These are phyloP conservation scores for Hippoglossus hippoglossus DNA, from an alignment of 2,797 vertebrate genomes.

Conservation along the genomic window DNA sequence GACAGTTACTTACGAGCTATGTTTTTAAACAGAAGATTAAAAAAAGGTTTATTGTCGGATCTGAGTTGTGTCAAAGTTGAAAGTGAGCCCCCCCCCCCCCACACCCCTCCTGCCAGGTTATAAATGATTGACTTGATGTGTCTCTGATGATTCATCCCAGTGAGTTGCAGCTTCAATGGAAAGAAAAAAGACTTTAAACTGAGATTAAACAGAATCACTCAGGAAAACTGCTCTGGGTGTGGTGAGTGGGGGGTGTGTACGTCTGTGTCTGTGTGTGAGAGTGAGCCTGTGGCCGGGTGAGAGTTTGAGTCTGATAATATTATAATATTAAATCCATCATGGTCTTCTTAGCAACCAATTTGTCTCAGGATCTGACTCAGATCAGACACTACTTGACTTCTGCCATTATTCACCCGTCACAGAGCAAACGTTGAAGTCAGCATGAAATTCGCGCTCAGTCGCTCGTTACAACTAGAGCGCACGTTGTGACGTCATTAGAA, in stretches of 20 bases:
- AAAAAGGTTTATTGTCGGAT: neutral
- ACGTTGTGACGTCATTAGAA: too few species aligned
- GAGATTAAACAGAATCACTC: constrained; percentile 73
- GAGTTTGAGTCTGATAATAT: constrained; percentile 34
- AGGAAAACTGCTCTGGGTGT: constrained; percentile 32
- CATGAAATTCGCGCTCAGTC: too few species aligned
- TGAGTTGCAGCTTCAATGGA: constrained; percentile 57
- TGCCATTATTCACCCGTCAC: neutral
- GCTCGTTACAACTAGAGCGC: too few species aligned
- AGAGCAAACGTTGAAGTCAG: neutral
- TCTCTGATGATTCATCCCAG: constrained; percentile 70
- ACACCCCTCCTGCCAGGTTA: constrained; percentile 19
- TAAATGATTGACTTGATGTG: constrained; percentile 66
- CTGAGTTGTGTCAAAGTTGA: neutral
- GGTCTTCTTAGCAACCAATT: constrained; percentile 28
- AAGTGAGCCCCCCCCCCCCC: neutral
- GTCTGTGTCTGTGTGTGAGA: neutral
- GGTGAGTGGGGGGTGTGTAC: too few species aligned
- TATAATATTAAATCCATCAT: constrained; percentile 46
- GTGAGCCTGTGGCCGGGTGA: constrained; percentile 3
- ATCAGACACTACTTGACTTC: neutral
- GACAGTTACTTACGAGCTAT: neutral
- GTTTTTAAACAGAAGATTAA: constrained; percentile 7
- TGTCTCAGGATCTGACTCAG: constrained; percentile 18
- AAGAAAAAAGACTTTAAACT: constrained; percentile 68